A percentile compares a stretch with the other conserved stretches of the same genome.
phyloP scores from a whole-genome alignment of 2,888 invertebrate genomes.

The Clivina fossor region DNA sequence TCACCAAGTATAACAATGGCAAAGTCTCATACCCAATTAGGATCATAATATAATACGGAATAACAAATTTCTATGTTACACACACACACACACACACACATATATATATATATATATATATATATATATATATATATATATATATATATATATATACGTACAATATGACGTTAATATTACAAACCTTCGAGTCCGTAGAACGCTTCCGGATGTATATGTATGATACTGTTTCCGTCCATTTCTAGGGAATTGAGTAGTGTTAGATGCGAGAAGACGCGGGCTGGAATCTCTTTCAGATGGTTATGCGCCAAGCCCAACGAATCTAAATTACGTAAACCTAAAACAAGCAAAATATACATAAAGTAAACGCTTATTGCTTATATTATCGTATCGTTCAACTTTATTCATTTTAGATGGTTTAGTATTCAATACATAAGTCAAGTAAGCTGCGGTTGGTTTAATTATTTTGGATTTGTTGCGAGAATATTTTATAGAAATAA shows the following conservation, averaged over 20 bases:
- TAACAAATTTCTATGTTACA: neutral
- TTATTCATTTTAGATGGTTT: too few species aligned
- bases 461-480: too few species aligned
- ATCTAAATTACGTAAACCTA: conserved; percentile 79
- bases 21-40: too few species aligned
- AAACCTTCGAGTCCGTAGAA: conserved; percentile 87
- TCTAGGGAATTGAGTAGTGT: conserved; percentile 82
- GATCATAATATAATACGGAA: too few species aligned
- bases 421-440: too few species aligned
- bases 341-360: too few species aligned
- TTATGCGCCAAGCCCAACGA: conserved; percentile 85
- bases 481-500: too few species aligned
- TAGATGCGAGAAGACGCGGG: conserved; percentile 80
- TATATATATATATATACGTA: too few species aligned
- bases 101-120: too few species aligned
- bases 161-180: conserved; percentile 39
- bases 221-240: conserved; percentile 83
- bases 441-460: too few species aligned
- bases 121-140: too few species aligned
- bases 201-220: conserved; percentile 78
- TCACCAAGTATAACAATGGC: too few species aligned
- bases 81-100: neutral
- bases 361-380: neutral
- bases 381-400: neutral
- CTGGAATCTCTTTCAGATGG: conserved; percentile 74